Evolutionary conservation across 2,888 invertebrate species (phyloP), one percentile per base, ranked within the genome.

Genomic region (Copidosoma aretas): DNA sequence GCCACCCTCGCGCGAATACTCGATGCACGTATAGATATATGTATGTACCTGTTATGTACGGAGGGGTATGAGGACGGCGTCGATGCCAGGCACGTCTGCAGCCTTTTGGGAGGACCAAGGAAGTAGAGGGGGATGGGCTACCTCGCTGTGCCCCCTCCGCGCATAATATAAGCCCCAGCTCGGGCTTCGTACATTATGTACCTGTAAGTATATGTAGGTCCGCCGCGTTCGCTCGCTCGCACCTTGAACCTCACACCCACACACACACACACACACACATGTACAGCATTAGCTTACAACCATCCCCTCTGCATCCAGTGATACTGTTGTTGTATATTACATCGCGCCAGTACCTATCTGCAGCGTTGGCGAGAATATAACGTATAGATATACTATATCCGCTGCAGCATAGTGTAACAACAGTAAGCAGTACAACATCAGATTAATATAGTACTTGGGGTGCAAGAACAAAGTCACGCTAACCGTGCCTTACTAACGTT

Each of bases 11-110:
- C 21, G 53, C 32, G 41, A 32, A 32, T 32, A 32, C 32, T 5
- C 32, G n/a, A n/a, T n/a, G n/a, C 32, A 3, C 39, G 58, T 19
- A 41, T 12, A 41, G n/a, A n/a, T 12, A 41, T 39, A 17, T n/a
- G 51, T 8, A 12, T n/a, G 51, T 10, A 84, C 85, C 85, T 85
- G 85, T 86, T 84, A 86, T 39, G 46, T 32, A 53, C 43, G 21
- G 66, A 24, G 51, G 32, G 56, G 57, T 21, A 60, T 22, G 46
- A 64, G 67, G 70, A 71, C 71, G 71, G 70, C 77, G 78, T 78
- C 79, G 81, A 81, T 80, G 81, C 82, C 78, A 77, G 75, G 82
- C 80, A 81, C 80, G 82, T 81, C 80, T 76, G 32, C 4, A 32
- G 81, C 80, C 80, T 80, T 81, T 82, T 79, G 80, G 81, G 80